Conservation (phyloP, 2,113 vertebrate genomes). For the Asarcornis scutulata region DNA sequence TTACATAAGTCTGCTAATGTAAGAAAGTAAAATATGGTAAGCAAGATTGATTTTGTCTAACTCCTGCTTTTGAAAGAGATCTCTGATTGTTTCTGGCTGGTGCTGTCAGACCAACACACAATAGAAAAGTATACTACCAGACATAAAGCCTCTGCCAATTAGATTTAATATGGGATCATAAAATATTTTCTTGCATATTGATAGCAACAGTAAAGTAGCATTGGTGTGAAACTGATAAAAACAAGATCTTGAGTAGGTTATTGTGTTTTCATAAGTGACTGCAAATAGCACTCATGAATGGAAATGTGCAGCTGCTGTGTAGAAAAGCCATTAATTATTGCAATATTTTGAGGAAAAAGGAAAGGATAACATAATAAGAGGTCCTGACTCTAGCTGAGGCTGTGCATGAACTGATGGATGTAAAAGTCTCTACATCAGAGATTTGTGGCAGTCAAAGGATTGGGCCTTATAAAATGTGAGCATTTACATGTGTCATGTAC, state of each 20-base stretch:
- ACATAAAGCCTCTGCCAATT: background rate
- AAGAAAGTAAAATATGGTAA: background rate
- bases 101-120: background rate
- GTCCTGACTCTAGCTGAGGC: background rate
- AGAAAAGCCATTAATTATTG: background rate
- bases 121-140: background rate
- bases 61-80: background rate
- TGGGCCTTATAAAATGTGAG: background rate
- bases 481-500: background rate
- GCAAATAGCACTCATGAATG: conserved; percentile 37
- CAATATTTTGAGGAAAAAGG: background rate
- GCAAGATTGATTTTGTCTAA: background rate
- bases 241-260: conserved; percentile 17
- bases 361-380: background rate
- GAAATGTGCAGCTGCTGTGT: conserved; percentile 1
- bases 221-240: conserved; percentile 10
- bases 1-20: background rate
- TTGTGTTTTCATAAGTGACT: conserved; percentile 16
- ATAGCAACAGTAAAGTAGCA: background rate
- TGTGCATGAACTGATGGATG: background rate
- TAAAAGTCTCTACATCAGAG: background rate
- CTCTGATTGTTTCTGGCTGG: background rate
- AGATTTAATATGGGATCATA: background rate
- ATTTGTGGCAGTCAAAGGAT: background rate
- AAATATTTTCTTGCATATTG: background rate